A percentile compares a stretch with the other conserved stretches of the same genome.
These are phyloP conservation scores for Meleagris gallopavo DNA, from an alignment of 2,113 vertebrate genomes.

Conservation along the genomic window DNA sequence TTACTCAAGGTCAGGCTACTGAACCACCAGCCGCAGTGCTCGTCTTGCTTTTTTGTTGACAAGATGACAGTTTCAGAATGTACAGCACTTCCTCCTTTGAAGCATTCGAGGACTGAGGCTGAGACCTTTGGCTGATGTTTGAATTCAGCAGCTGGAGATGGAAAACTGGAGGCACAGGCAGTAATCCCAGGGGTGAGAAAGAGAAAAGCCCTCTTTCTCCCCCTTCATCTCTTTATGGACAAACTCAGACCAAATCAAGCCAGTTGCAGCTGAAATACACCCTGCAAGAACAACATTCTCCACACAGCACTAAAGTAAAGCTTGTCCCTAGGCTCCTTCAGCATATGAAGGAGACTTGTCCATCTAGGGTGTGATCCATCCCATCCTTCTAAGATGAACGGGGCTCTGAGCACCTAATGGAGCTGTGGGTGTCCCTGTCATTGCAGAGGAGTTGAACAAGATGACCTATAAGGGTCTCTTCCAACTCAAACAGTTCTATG, in stretches of 20 bases:
- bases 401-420: too few relatives aligned
- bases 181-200: neutral
- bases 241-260: neutral
- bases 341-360: neutral
- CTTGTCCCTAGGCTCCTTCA: neutral
- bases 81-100: constrained; percentile 39
- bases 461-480: too few relatives aligned
- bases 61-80: neutral
- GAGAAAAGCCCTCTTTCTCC: neutral
- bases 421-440: too few relatives aligned
- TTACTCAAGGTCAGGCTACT: neutral
- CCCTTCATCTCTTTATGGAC: neutral
- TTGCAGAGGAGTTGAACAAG: too few relatives aligned
- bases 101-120: neutral
- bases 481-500: too few relatives aligned
- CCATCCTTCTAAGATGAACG: neutral
- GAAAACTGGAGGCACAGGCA: neutral
- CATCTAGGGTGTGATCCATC: neutral
- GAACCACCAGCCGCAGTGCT: neutral
- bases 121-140: constrained; percentile 41
- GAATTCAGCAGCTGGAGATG: neutral
- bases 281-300: neutral
- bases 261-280: neutral
- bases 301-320: neutral
- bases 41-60: neutral